Evolutionary conservation across 2,113 vertebrate genomes (phyloP).

Genomic region (Microcebus tavaratra): DNA sequence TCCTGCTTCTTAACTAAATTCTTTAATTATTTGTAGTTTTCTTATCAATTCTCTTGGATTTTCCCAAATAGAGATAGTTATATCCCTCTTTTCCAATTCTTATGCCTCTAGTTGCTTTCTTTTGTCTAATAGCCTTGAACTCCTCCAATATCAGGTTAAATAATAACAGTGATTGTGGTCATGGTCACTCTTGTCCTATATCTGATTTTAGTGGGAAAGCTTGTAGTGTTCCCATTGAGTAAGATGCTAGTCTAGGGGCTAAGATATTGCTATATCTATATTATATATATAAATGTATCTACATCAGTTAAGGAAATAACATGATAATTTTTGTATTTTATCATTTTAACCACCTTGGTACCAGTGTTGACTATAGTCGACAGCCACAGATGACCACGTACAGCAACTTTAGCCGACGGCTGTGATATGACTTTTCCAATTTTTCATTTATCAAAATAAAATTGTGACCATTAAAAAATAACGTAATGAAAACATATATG

Average conservation of each 20-base stretch:
- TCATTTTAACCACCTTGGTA: neutral
- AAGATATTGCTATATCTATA: neutral
- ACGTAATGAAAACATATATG: too few relatives aligned
- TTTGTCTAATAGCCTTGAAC: neutral
- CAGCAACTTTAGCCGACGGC: too few relatives aligned
- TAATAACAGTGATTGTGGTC: neutral
- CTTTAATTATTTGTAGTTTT: conserved; percentile 1
- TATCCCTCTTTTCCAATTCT: neutral
- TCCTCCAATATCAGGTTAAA: neutral
- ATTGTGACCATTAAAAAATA: too few relatives aligned
- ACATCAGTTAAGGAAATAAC: neutral
- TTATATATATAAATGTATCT: neutral
- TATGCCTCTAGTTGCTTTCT: neutral
- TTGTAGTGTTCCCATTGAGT: neutral
- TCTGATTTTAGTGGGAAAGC: neutral
- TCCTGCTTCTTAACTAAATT: neutral
- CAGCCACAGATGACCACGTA: too few relatives aligned
- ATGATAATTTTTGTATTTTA: neutral
- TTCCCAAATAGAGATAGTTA: neutral
- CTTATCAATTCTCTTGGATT: neutral
- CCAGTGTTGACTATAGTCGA: too few relatives aligned
- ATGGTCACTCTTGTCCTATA: neutral
- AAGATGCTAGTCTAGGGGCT: neutral
- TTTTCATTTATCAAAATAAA: too few relatives aligned
- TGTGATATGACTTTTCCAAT: too few relatives aligned